phyloP scores from a whole-genome alignment of 2,113 vertebrate species.

The Fukomys damarensis region DNA sequence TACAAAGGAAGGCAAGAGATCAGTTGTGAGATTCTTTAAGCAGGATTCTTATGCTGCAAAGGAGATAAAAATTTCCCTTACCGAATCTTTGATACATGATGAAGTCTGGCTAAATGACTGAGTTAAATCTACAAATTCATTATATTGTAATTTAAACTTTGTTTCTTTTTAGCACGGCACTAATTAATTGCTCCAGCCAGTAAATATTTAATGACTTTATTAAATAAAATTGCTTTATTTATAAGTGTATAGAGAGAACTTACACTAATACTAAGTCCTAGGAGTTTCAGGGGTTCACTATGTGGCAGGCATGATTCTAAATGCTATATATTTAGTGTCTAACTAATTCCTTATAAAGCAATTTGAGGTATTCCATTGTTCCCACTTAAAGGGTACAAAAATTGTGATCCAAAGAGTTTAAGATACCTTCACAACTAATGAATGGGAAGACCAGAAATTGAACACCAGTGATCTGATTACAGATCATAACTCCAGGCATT shows the following conservation, averaged over 20 bases:
- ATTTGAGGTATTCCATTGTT: neutral
- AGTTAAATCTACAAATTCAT: neutral
- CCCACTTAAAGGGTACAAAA: neutral
- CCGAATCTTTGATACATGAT: neutral
- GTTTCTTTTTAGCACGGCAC: neutral
- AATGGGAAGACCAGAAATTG: neutral
- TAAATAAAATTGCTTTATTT: neutral
- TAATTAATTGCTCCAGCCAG: neutral
- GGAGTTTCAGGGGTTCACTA: neutral
- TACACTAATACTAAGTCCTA: neutral
- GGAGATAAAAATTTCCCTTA: neutral
- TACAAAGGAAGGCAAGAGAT: neutral
- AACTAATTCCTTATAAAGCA: neutral
- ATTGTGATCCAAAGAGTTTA: neutral
- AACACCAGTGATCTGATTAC: neutral
- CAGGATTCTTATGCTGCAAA: neutral
- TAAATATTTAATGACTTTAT: conserved; percentile 1
- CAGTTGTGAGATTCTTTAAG: neutral
- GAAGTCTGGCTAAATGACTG: neutral
- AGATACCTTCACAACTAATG: neutral
- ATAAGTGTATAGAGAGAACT: neutral
- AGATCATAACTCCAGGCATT: neutral
- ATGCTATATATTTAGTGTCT: neutral
- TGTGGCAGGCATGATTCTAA: neutral
- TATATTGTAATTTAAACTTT: neutral